Evolutionary conservation across 2,797 vertebrate species (phyloP), one percentile per base, ranked within the genome.

Genomic region (Hephaestus fuliginosus): DNA sequence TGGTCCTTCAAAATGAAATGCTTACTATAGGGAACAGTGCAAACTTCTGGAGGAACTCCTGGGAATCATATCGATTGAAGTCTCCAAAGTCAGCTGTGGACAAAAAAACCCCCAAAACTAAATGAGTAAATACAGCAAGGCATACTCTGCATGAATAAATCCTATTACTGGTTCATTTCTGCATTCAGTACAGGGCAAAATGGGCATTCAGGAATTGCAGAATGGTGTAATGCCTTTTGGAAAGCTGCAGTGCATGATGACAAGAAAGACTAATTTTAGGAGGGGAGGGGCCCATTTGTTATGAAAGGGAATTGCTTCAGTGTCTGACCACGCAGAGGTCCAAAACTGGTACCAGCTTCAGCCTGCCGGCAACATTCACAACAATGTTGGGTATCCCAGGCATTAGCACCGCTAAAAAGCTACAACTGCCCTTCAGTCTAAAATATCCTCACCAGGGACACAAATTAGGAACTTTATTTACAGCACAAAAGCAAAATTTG

Each of bases 1-100:
- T n/a, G 18, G 68, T 33, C 7, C 39, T 33, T 13, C 18, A 52
- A 67, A 51, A 70, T 22, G 1, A 70, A 77, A 71, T 17, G 74
- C 97, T 97, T 96, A 99, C 98, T 93, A 99, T 98, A 63, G 98
- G 98, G 88, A 99, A 97, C 76, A 99, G 96, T 84, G 96, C 97
- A 93, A 97, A 98, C 93, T 98, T 98, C 93, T 99, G 97, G 43
- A 99, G 97, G 91, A 99, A 99, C 70, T 99, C 98, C 88, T 99
- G 98, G 62, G 98, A 99, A 89, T 99, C 98, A 95, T 98, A 98
- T 48, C 97, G 97, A 93, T 97, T 97, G 79, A 97, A 99, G 94
- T 99, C 98, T 88, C 98, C 98, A 94, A 99, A 99, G 93, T 99
- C 98, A 92, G 98, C 98, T 99, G 30, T 91, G 39, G 13, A 41